Base-by-base conservation (phyloP, 2,888 invertebrate genomes). In the Epinotia nisella region DNA sequence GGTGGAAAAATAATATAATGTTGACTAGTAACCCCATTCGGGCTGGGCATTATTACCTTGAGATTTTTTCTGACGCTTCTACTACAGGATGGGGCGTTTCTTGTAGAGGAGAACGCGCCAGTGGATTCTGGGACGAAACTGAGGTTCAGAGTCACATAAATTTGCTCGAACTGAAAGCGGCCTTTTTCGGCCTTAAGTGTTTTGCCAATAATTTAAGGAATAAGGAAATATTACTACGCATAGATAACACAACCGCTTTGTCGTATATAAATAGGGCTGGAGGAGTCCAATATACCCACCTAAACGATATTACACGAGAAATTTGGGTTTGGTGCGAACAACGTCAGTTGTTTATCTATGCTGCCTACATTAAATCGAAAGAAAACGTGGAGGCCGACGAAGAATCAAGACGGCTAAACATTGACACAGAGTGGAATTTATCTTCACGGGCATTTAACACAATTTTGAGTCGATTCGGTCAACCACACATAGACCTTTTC, bases 241-340 rank as follows among this genome's bases (percentile, higher is more conserved):
- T 70, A n/a, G 75, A 78, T 45, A 77, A 79, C 45, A 75, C 74
- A 4, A 76, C 79, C 5, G 76, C 78, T 0, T 66, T 79, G 10
- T 61, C 65, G 19, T 78, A 76, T 45, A 75, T 78, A 24, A 76
- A 76, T 29, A 59, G 69, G 10, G 64, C 69, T 59, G 75, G 75
- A 3, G 75, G 75, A n/a, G 64, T 74, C 11, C 74, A 75, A 62
- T 74, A 53, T 53, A 45, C 71, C 1, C 77, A 77, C 64, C 24
- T 78, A 17, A 76, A 73, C 64, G 49, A 72, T 3, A 2, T 77
- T 0, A 24, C 76, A 10, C 41, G 62, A n/a, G 15, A 62, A 0
- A 62, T 62, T n/a, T 62, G 62, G 62, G 5, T 49, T 13, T 62
- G 49, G 24, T 62, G 62, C n/a, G 62, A 62, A 41, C 1, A 45